Evolutionary conservation across 1,140 invertebrate genomes (phyloP).

Genomic region (Hormaphis cornu): DNA sequence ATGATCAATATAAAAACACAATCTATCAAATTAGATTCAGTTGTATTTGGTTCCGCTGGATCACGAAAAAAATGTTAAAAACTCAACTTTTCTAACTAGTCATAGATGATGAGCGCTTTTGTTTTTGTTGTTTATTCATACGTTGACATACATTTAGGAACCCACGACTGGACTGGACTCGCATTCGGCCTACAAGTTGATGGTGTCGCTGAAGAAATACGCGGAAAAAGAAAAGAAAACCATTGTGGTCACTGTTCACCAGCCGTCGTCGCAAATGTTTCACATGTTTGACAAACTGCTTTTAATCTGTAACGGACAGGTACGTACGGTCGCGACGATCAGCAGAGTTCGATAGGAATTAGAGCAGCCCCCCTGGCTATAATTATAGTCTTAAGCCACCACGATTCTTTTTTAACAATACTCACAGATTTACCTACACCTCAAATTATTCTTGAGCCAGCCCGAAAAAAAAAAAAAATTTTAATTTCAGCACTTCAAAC

Average conservation of each 20-base stretch:
- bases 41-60: too few relatives aligned
- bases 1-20: too few relatives aligned
- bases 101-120: too few relatives aligned
- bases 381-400: neutral
- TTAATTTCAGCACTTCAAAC: too few relatives aligned
- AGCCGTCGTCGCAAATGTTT: slow-evolving; percentile 81
- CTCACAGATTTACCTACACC: too few relatives aligned
- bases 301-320: slow-evolving; percentile 63
- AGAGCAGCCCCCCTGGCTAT: neutral
- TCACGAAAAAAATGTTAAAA: too few relatives aligned
- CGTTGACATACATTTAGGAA: slow-evolving; percentile 54
- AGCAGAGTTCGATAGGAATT: neutral
- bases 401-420: too few relatives aligned
- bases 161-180: slow-evolving; percentile 79
- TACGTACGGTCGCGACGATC: slow-evolving; percentile 33
- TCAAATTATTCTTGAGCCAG: too few relatives aligned
- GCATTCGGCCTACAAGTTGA: slow-evolving; percentile 66
- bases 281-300: slow-evolving; percentile 75
- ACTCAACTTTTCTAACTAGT: too few relatives aligned
- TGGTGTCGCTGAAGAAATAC: slow-evolving; percentile 63
- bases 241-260: slow-evolving; percentile 72
- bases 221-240: slow-evolving; percentile 70
- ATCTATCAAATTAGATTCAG: too few relatives aligned
- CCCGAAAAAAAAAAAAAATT: too few relatives aligned
- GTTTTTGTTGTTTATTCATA: too few relatives aligned